Percentiles rank a stretch among this genome's conserved stretches.
phyloP scores from a whole-genome alignment of 2,888 invertebrate species.

The Dysmachus trigonus region DNA sequence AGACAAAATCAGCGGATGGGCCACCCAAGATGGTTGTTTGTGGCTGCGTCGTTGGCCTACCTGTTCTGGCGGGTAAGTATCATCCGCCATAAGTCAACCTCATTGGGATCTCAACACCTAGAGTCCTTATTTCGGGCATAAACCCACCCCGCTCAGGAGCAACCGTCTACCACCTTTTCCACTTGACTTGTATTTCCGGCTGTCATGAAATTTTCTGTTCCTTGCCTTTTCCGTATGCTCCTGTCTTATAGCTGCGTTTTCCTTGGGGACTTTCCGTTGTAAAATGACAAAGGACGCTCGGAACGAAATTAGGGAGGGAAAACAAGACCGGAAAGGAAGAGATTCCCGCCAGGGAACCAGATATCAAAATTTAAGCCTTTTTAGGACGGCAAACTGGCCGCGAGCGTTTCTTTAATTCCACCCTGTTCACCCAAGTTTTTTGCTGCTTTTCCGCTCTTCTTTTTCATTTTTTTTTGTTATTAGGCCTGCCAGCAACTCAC shows the following conservation, averaged over 20 bases:
- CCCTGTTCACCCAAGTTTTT: background rate
- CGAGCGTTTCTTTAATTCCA: slow-evolving; percentile 23
- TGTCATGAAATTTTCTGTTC: slow-evolving; percentile 34
- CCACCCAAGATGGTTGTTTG: slow-evolving; percentile 23
- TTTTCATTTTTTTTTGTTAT: background rate
- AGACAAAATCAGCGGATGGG: background rate
- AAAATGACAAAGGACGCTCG: slow-evolving; percentile 26
- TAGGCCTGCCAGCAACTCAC: background rate
- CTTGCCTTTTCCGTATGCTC: background rate
- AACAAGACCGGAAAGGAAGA: slow-evolving; percentile 1
- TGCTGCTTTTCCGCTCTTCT: background rate
- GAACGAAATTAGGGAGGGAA: slow-evolving; percentile 8
- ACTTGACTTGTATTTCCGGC: slow-evolving; percentile 41
- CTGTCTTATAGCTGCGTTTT: slow-evolving; percentile 11
- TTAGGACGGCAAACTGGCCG: background rate
- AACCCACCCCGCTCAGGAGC: background rate
- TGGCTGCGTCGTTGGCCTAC: background rate
- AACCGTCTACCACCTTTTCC: slow-evolving; percentile 35
- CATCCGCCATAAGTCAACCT: slow-evolving; percentile 28
- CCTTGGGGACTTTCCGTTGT: slow-evolving; percentile 3
- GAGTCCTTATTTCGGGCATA: slow-evolving; percentile 14
- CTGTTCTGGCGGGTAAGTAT: background rate
- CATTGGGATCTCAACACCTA: slow-evolving; percentile 33
- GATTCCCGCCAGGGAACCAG: background rate
- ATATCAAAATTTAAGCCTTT: slow-evolving; percentile 36